Evolutionary conservation across 2,797 vertebrate genomes (phyloP), one percentile per base, ranked within the genome.

Genomic region (Danio jaintianensis): DNA sequence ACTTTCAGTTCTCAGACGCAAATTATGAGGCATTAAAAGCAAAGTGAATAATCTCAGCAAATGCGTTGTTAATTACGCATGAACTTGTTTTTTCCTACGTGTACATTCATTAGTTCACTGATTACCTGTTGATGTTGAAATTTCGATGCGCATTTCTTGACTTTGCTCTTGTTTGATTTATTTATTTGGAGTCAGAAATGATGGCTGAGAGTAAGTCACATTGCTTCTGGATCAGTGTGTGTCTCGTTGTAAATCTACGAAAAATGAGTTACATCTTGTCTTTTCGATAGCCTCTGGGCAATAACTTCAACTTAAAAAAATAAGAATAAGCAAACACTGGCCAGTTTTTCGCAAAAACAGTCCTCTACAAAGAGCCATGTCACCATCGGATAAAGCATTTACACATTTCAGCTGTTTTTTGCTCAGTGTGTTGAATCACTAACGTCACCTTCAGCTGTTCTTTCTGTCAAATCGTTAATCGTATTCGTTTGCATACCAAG

Each of bases 141-240:
- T 15, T 29, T 47, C 12, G 7, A 59, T 1, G 76, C 12, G 29
- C 70, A 7, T 81, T 84, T 82, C 80, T 76, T 43, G 84, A 87
- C 84, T 87, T 80, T 75, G 38, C 69, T 67, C 82, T 52, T 43
- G 58, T 82, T 82, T 74, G 68, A 82, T 78, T 87, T 84, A 87
- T 87, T 87, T 85, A 87, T 87, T 85, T 84, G 45, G 86, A 85
- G 86, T 87, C 82, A 50, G 82, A 87, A 82, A 84, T 52, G 59
- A 50, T n/a, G 16, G 50, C 79, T 58, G 62, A 81, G 42, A 55
- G 68, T 45, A 53, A 53, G 59, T 77, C 73, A 11, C 12, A 8
- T 78, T 59, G 82, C 40, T 80, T 59, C 68, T 15, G 53, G 38
- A 48, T 20, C 18, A 12, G 6, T 48, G 29, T 78, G 20, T 55